Conservation (phyloP, 2,113 vertebrate genomes). For the Anoura caudifer region DNA sequence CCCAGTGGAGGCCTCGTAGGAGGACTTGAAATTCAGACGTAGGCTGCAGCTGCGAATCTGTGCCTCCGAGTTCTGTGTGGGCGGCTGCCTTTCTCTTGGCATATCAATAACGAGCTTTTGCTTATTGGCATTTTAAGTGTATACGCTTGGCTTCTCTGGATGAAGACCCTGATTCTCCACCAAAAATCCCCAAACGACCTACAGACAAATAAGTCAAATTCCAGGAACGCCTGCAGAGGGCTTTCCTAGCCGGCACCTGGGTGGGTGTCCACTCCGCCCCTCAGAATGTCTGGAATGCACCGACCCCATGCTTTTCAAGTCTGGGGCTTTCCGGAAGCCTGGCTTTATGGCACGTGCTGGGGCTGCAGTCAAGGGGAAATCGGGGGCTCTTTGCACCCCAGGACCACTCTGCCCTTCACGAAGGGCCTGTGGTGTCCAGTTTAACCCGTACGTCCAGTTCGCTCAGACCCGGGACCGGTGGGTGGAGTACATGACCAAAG, state of each 20-base stretch:
- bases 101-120: not conserved
- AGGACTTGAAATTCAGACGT: not conserved
- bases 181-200: slow-evolving; percentile 43
- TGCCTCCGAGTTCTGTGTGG: not conserved
- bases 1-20: not conserved
- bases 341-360: not conserved
- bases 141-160: not conserved
- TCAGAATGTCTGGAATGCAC: slow-evolving; percentile 50
- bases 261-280: not conserved
- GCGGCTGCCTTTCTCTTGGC: not conserved
- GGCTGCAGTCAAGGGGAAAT: not conserved
- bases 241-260: not conserved
- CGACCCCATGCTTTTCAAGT: not conserved
- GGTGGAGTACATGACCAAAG: not conserved
- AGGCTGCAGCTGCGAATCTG: not conserved
- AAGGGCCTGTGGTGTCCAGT: not conserved
- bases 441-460: not conserved
- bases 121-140: slow-evolving; percentile 16
- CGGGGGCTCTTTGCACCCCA: rapidly evolving
- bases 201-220: slow-evolving; percentile 44
- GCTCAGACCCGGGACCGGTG: not conserved
- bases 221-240: not conserved
- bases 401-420: not conserved
- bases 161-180: slow-evolving; percentile 13
- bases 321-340: not conserved